These are phyloP conservation scores for Eurois occulta DNA, from an alignment of 2,888 invertebrate species.

Conservation along the genomic window DNA sequence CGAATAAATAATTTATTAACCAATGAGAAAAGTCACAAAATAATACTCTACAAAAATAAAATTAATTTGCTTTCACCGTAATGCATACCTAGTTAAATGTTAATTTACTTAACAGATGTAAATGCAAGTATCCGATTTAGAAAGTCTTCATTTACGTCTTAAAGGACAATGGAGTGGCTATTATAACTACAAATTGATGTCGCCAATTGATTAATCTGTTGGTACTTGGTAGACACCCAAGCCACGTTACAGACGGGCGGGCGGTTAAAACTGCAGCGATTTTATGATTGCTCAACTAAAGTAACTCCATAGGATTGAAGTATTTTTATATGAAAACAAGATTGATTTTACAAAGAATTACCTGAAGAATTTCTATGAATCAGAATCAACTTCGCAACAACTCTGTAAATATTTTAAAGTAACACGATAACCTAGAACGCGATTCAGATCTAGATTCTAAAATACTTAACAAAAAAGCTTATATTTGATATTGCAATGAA, in stretches of 20 bases:
- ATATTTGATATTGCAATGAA: slow-evolving; percentile 62
- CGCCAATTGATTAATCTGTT: slow-evolving; percentile 68
- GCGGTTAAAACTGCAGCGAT: slow-evolving; percentile 25
- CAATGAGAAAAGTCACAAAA: too few species aligned
- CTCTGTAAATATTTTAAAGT: slow-evolving; percentile 54
- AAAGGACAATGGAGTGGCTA: slow-evolving; percentile 57
- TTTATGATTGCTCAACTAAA: slow-evolving; percentile 24
- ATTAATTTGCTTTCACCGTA: background rate
- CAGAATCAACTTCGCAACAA: slow-evolving; percentile 45
- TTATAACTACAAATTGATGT: slow-evolving; percentile 70
- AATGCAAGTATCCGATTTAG: slow-evolving; percentile 34
- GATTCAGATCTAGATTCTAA: slow-evolving; percentile 54
- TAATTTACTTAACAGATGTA: slow-evolving; percentile 23
- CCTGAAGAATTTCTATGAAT: slow-evolving; percentile 54
- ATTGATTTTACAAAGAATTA: slow-evolving; percentile 37
- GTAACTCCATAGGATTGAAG: background rate
- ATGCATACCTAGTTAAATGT: background rate
- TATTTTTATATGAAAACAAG: slow-evolving; percentile 2
- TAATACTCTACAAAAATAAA: too few species aligned
- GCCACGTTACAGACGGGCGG: slow-evolving; percentile 54
- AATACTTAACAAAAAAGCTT: slow-evolving; percentile 61
- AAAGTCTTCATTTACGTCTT: slow-evolving; percentile 53
- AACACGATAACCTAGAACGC: slow-evolving; percentile 53
- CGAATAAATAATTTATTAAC: too few species aligned
- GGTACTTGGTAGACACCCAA: slow-evolving; percentile 66